phyloP scores from a whole-genome alignment of 2,888 invertebrate genomes.

The Chalcosyrphus nemorum region DNA sequence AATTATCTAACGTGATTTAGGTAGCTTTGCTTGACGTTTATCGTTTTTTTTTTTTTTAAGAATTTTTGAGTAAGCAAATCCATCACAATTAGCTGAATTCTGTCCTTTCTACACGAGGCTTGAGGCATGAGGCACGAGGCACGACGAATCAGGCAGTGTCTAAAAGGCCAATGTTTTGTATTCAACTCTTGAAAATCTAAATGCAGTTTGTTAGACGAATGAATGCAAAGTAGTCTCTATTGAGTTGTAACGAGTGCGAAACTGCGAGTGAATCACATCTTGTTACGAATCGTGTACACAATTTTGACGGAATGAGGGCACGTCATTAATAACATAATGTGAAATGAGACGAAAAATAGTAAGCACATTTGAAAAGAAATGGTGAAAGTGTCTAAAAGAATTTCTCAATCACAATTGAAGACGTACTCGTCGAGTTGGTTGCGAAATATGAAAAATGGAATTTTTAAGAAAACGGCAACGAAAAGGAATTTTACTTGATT shows the following conservation, averaged over 20 bases:
- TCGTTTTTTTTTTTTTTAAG: background rate
- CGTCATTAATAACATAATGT: background rate
- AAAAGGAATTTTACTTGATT: no score
- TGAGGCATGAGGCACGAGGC: background rate
- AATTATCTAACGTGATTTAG: background rate
- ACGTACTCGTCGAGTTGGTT: no score
- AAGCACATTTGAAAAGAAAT: background rate
- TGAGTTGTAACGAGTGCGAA: background rate
- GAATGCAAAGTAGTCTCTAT: background rate
- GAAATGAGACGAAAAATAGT: background rate
- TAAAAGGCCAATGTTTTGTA: background rate
- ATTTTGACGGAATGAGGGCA: background rate
- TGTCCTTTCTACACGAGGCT: no score
- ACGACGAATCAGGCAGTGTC: no score
- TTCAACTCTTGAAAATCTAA: background rate
- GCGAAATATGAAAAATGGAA: no score
- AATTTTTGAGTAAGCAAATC: background rate
- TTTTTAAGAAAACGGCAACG: no score
- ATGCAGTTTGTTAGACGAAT: background rate
- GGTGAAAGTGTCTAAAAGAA: background rate
- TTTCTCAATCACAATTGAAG: no score
- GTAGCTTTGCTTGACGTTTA: background rate
- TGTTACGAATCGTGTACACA: no score
- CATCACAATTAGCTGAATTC: background rate
- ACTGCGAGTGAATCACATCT: background rate